Evolutionary conservation across 2,797 vertebrate genomes (phyloP).

Genomic region (Chloroceryle inda): DNA sequence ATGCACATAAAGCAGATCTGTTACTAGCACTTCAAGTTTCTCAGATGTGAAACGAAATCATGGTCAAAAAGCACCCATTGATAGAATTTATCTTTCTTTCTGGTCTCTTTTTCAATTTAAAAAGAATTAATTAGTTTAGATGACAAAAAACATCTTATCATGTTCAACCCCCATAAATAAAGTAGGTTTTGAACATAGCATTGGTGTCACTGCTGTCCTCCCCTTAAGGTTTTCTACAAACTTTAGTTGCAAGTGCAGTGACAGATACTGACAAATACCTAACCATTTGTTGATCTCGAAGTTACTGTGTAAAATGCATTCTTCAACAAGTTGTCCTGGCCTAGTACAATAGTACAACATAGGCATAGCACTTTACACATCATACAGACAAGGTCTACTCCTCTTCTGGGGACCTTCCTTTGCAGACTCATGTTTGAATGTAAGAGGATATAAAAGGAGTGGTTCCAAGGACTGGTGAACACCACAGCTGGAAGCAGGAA

Average conservation of each 20-base stretch:
- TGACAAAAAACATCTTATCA: neutral
- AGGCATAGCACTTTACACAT: too few species aligned
- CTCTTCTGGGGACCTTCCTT: neutral
- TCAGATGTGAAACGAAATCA: neutral
- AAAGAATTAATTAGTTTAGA: neutral
- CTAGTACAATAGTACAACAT: neutral
- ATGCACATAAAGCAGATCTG: neutral
- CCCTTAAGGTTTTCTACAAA: neutral
- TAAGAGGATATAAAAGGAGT: fast-evolving
- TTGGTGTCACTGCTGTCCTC: neutral
- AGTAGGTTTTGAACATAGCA: neutral
- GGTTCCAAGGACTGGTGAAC: neutral
- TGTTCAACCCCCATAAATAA: neutral
- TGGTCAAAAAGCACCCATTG: neutral
- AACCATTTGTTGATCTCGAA: neutral
- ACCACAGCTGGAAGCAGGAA: neutral
- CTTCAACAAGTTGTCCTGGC: neutral
- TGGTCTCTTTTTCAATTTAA: neutral
- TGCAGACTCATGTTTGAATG: fast-evolving
- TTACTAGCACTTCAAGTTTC: neutral
- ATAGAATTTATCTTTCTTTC: neutral
- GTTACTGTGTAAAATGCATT: neutral
- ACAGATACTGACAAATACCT: neutral
- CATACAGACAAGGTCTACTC: neutral
- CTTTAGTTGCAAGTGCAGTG: neutral